Conservation (phyloP, 1,140 invertebrate genomes). For the Drosophila oshimai region DNA sequence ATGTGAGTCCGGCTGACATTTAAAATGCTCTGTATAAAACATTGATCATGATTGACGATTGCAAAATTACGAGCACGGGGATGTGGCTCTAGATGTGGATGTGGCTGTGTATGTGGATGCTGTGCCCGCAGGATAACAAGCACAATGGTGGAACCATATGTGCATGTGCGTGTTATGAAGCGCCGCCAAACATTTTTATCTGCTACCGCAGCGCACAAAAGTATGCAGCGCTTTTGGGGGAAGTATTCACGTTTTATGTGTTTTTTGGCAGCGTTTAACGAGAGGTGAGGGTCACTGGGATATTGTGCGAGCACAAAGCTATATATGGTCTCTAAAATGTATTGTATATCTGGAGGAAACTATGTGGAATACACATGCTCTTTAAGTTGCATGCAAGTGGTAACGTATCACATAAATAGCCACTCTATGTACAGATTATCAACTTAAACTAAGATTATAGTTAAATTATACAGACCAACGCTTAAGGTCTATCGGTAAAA, state of each 20-base stretch:
- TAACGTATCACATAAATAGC: too few species aligned
- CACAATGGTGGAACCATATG: conserved; percentile 17
- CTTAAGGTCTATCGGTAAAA: too few species aligned
- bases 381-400: not conserved
- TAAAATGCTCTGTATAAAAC: conserved; percentile 65
- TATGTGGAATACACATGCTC: not conserved
- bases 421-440: too few species aligned
- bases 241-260: conserved; percentile 28
- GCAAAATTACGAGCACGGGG: conserved; percentile 8
- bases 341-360: too few species aligned
- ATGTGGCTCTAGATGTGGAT: not conserved
- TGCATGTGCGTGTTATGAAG: conserved; percentile 29
- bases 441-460: too few species aligned
- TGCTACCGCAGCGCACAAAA: conserved; percentile 44
- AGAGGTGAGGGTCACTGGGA: not conserved
- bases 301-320: not conserved
- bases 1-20: conserved; percentile 42
- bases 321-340: too few species aligned
- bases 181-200: conserved; percentile 33
- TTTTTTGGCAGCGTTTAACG: not conserved
- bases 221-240: conserved; percentile 18
- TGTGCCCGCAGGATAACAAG: conserved; percentile 45
- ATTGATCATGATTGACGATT: conserved; percentile 70
- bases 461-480: too few species aligned
- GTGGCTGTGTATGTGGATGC: not conserved